A percentile compares a stretch with the other conserved stretches of the same genome.
phyloP scores from a whole-genome alignment of 53 echinoderm and acorn worm species.

The Paelopatides confundens region DNA sequence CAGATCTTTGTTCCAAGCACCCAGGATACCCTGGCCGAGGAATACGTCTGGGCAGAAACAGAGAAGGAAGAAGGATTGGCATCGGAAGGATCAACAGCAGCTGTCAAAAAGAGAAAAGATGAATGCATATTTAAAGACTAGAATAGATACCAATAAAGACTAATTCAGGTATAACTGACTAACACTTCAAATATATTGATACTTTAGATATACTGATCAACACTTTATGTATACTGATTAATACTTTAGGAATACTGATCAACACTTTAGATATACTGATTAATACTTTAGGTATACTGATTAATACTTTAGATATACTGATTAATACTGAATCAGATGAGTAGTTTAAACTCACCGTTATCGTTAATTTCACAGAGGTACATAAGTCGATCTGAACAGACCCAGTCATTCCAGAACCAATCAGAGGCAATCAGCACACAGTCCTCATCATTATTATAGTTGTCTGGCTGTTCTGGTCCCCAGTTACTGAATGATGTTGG shows the following conservation, averaged over 20 bases:
- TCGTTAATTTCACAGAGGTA: conserved; percentile 85
- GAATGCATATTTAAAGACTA: no score
- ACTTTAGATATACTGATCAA: no score
- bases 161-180: no score
- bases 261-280: no score
- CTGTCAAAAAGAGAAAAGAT: not conserved
- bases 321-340: no score
- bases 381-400: conserved; percentile 63
- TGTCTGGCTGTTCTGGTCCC: conserved; percentile 78
- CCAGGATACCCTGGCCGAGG: conserved; percentile 66
- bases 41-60: conserved; percentile 30
- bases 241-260: no score
- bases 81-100: conserved; percentile 62
- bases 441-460: conserved; percentile 64
- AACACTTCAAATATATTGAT: no score
- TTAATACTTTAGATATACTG: no score
- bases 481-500: conserved; percentile 71
- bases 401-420: conserved; percentile 85
- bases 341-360: conserved; percentile 58
- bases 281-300: no score
- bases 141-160: no score
- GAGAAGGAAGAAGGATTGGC: conserved; percentile 67
- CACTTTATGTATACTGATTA: no score
- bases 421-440: conserved; percentile 72
- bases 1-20: conserved; percentile 62